Evolutionary conservation across 2,888 invertebrate genomes (phyloP), one percentile per base, ranked within the genome.

Genomic region (Autographa pulchrina): DNA sequence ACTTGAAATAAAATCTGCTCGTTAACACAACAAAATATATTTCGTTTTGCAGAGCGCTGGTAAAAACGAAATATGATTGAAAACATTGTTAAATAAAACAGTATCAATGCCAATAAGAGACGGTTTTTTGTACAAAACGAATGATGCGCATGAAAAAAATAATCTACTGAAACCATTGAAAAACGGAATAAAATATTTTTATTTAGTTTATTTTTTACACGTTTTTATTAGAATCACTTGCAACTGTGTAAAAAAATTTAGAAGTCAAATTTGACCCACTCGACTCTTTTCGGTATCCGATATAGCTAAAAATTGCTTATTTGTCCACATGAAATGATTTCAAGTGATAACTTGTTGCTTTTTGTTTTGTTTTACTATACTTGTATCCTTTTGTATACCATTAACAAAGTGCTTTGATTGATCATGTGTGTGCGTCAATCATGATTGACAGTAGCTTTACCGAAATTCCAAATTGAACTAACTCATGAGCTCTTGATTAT

Each of bases 41-140:
- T 43, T 43, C 43, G 43, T 16, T n/a, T 41, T 41, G 1, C 16
- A 14, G 14, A 43, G 43, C 43, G 16, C 16, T 43, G 16, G 6
- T 43, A 43, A 48, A 48, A 48, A 48, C 48, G 48, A 48, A n/a
- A 48, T 48, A 48, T n/a, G 48, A 48, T 48, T n/a, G 48, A 48
- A 48, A 48, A 48, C 48, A 48, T n/a, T 48, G n/a, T 43, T 43
- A 43, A 16, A 43, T 25, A 25, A 43, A 43, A 43, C 43, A 3
- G 3, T 43, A 16, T 43, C 16, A 16, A 43, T 43, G 16, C 16
- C 43, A 16, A 43, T 14, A 16, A n/a, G 48, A 48, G 8, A n/a
- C 7, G n/a, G 48, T n/a, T 48, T 48, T 5, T 48, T 48, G n/a
- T 48, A n/a, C n/a, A n/a, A 48, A 48, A 7, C 48, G 48, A n/a